These are phyloP conservation scores for Maniola hyperantus DNA, from an alignment of 2,888 invertebrate species.

Conservation along the genomic window DNA sequence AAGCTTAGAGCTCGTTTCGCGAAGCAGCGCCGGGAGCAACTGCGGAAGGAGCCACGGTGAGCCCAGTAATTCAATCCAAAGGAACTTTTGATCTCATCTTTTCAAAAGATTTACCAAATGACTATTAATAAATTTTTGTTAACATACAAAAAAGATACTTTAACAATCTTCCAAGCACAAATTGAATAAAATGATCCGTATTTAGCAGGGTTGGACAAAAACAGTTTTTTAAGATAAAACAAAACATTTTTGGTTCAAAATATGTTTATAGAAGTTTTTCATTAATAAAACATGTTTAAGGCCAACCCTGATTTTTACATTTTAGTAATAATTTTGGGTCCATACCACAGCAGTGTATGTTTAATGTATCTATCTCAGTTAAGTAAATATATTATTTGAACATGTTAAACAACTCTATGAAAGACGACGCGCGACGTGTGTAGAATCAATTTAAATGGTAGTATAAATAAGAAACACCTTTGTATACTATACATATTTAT, in stretches of 20 bases:
- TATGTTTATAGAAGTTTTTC: too few species aligned
- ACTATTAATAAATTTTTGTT: conserved; percentile 31
- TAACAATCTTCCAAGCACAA: conserved; percentile 12
- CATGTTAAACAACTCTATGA: too few species aligned
- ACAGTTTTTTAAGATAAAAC: too few species aligned
- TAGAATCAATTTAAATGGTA: too few species aligned
- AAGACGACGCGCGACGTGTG: too few species aligned
- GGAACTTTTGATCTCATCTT: conserved; percentile 65
- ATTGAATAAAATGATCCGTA: background rate
- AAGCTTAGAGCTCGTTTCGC: conserved; percentile 84
- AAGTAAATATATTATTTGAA: too few species aligned
- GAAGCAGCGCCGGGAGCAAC: conserved; percentile 79
- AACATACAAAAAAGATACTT: conserved; percentile 12
- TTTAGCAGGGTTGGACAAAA: too few species aligned
- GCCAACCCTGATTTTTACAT: too few species aligned
- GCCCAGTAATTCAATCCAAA: conserved; percentile 33
- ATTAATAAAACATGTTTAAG: too few species aligned
- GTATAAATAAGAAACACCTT: background rate
- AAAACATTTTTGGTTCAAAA: too few species aligned
- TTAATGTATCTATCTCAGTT: background rate
- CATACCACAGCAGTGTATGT: background rate
- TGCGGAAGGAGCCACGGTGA: conserved; percentile 72
- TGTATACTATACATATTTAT: background rate
- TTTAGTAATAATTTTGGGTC: conserved; percentile 1
- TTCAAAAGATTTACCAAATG: conserved; percentile 49